phyloP scores from a whole-genome alignment of 1,140 invertebrate genomes.

The Microvelia longipes region DNA sequence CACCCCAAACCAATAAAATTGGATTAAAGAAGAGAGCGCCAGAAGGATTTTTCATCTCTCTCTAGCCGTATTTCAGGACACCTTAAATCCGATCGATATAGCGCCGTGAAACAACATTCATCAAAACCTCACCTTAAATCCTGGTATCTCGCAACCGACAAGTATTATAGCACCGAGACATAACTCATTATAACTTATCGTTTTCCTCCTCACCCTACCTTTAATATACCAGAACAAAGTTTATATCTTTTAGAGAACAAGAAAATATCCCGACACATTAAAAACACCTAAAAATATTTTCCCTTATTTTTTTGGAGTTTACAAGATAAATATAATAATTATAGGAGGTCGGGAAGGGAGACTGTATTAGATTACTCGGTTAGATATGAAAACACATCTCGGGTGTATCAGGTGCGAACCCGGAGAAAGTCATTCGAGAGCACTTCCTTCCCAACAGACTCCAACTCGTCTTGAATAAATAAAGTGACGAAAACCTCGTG shows the following conservation, averaged over 20 bases:
- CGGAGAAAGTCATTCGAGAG: background rate
- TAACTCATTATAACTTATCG: background rate
- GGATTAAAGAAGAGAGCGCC: background rate
- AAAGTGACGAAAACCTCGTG: background rate
- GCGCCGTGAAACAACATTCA: background rate
- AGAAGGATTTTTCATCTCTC: too few species aligned
- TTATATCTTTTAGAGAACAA: background rate
- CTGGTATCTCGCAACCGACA: background rate
- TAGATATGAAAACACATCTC: background rate
- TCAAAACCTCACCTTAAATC: background rate
- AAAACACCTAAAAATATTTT: background rate
- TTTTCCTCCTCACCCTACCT: background rate
- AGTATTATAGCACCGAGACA: background rate
- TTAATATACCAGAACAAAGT: too few species aligned
- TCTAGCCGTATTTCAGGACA: too few species aligned
- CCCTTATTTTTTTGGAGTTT: too few species aligned
- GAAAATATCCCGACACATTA: background rate
- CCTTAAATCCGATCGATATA: background rate
- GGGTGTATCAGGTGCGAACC: background rate
- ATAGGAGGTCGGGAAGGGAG: background rate
- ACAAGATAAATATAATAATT: background rate
- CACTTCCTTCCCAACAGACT: background rate
- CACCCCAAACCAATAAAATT: background rate
- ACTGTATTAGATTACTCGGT: background rate
- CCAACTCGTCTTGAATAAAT: background rate